Evolutionary conservation across 2,113 vertebrate genomes (phyloP), one percentile per base, ranked within the genome.

Genomic region (Thamnophis sirtalis): DNA sequence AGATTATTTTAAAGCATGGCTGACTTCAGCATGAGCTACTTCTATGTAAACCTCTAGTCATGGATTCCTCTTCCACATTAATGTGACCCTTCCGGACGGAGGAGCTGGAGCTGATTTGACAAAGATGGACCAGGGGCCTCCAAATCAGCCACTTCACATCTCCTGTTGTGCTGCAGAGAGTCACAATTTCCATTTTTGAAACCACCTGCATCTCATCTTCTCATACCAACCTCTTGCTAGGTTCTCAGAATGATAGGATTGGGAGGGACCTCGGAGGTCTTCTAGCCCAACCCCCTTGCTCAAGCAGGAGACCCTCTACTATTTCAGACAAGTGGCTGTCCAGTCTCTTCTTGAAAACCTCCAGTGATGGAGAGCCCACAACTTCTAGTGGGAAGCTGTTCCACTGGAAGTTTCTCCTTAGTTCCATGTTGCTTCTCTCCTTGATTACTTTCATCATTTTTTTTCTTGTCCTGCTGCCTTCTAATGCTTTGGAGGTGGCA

Each of bases 371-470:
- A 13, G 26, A 3, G 1, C 10, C 60, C 60, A 63, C 10, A 13
- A n/a, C 60, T 13, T 24, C 56, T 58, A 22, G 22, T 58, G 2
- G 15, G 22, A 58, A 24, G 7, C 22, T 5, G 26, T 63, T 63
- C 60, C 26, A 58, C 26, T 4, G n/a, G n/a, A 73, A 33, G 13
- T 73, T 73, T 13, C 60, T 63, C 60, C 60, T 63, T 63, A 13
- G 0, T 63, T n/a, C 26, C 1, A 13, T 0, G 26, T 63, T 63
- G 60, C 26, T 63, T 13, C 60, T n/a, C 26, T 63, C 60, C 10
- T 63, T 63, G 60, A 0, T 13, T 13, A 5, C 26, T 13, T 63
- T 63, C 26, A n/a, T 13, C 60, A 1, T 0, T n/a, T n/a, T 0
- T 0, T 5, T 63, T 63, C 60, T 13, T 13, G 10, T 5, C 60